Percentiles rank a stretch among this genome's conserved stretches.
phyloP scores from a whole-genome alignment of 1,140 invertebrate species.

The Musca vetustissima region DNA sequence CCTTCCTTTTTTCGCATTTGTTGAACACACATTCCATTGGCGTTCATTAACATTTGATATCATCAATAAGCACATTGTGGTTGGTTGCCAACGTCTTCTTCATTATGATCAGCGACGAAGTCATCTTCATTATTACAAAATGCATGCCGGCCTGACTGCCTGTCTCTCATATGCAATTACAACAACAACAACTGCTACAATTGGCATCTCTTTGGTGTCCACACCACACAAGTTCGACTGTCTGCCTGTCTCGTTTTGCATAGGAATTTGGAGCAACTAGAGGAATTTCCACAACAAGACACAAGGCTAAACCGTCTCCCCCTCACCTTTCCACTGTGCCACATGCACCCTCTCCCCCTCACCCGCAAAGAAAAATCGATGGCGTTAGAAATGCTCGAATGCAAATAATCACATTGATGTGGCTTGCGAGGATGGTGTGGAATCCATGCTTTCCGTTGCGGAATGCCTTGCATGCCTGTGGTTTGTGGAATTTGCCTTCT shows the following conservation, averaged over 20 bases:
- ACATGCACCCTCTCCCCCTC: too few species aligned
- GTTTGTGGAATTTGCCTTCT: constrained; percentile 11
- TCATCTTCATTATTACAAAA: not conserved
- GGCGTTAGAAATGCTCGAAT: not conserved
- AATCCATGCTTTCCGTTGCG: too few species aligned
- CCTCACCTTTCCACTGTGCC: too few species aligned
- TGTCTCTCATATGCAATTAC: too few species aligned
- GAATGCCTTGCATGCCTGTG: constrained; percentile 2
- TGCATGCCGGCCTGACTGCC: too few species aligned
- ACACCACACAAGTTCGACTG: too few species aligned
- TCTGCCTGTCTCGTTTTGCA: too few species aligned
- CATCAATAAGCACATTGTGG: constrained; percentile 1
- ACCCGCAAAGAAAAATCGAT: not conserved
- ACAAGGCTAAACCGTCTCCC: too few species aligned
- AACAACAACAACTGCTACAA: too few species aligned
- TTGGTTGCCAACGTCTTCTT: not conserved
- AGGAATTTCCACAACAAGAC: not conserved
- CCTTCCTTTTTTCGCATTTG: too few species aligned
- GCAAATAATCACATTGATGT: constrained; percentile 25
- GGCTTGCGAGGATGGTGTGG: too few species aligned
- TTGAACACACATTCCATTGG: constrained; percentile 7
- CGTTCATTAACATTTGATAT: constrained; percentile 23
- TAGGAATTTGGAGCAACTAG: constrained; percentile 9
- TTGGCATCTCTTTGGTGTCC: not conserved
- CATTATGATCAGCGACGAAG: not conserved